These are phyloP conservation scores for Schizotus pectinicornis DNA, from an alignment of 2,888 invertebrate species.

Conservation along the genomic window DNA sequence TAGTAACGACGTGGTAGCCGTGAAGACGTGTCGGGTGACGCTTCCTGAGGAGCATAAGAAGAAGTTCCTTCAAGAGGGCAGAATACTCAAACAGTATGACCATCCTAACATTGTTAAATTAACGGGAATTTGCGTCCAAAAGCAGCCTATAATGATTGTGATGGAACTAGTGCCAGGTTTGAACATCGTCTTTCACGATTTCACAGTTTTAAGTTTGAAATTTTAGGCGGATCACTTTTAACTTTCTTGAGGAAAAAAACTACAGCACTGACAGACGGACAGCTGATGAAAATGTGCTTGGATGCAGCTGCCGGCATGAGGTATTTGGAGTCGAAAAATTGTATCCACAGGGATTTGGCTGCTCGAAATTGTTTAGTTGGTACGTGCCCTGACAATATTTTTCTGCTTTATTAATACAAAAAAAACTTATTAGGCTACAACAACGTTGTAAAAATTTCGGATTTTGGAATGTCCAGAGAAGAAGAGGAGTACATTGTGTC, in stretches of 20 bases:
- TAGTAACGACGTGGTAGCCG: constrained; percentile 87
- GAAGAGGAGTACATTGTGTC: constrained; percentile 97
- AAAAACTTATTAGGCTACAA: constrained; percentile 66
- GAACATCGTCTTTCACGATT: constrained; percentile 57
- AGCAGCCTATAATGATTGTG: constrained; percentile 98
- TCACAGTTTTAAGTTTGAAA: constrained; percentile 12
- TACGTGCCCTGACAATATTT: constrained; percentile 43
- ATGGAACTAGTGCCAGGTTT: constrained; percentile 90
- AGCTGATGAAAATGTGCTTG: constrained; percentile 86
- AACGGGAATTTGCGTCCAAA: constrained; percentile 97
- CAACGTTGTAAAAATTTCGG: constrained; percentile 93
- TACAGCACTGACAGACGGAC: constrained; percentile 64
- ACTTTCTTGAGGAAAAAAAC: constrained; percentile 86
- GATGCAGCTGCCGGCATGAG: constrained; percentile 96
- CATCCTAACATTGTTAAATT: constrained; percentile 96
- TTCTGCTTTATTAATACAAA: background rate
- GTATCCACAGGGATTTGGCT: constrained; percentile 94
- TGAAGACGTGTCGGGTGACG: constrained; percentile 94
- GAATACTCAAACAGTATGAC: constrained; percentile 95
- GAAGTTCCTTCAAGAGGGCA: constrained; percentile 93
- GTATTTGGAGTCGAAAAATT: constrained; percentile 93
- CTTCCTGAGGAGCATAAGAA: constrained; percentile 92
- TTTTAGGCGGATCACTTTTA: constrained; percentile 78
- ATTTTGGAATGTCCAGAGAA: constrained; percentile 97
- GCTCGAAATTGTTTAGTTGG: constrained; percentile 92